Evolutionary conservation across 2,113 vertebrate genomes (phyloP).

Genomic region (Pedetes capensis): DNA sequence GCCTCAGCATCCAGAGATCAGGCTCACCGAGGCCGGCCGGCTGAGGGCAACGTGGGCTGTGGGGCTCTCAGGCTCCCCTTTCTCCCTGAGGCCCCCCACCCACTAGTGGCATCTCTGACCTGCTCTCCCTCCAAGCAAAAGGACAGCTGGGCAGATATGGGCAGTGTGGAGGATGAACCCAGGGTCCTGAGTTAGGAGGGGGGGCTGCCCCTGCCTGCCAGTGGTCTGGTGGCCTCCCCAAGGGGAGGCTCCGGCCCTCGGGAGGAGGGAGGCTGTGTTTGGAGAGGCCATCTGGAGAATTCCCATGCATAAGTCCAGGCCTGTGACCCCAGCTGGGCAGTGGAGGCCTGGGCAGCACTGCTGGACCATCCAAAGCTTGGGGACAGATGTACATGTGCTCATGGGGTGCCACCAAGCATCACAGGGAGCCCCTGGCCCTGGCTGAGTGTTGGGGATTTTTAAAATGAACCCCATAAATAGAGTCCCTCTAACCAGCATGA

Average conservation of each 20-base stretch:
- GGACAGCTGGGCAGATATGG: fast-evolving
- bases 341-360: fast-evolving
- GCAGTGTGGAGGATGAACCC: fast-evolving
- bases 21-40: background rate
- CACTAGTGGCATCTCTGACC: fast-evolving
- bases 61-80: fast-evolving
- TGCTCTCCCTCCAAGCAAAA: background rate
- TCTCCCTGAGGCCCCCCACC: fast-evolving
- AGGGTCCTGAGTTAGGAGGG: background rate
- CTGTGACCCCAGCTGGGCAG: background rate
- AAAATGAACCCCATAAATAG: too few relatives aligned
- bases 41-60: fast-evolving
- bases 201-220: background rate
- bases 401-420: fast-evolving
- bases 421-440: too few relatives aligned
- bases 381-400: background rate
- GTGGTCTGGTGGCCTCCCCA: background rate
- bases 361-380: too few relatives aligned
- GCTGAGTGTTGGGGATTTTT: too few relatives aligned
- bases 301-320: background rate
- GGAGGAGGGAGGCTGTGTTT: background rate
- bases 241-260: background rate
- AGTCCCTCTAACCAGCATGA: too few relatives aligned
- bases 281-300: fast-evolving
- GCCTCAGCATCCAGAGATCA: background rate